These are phyloP conservation scores for Leptodactylus fuscus DNA, from an alignment of 2,113 vertebrate genomes.

Conservation along the genomic window DNA sequence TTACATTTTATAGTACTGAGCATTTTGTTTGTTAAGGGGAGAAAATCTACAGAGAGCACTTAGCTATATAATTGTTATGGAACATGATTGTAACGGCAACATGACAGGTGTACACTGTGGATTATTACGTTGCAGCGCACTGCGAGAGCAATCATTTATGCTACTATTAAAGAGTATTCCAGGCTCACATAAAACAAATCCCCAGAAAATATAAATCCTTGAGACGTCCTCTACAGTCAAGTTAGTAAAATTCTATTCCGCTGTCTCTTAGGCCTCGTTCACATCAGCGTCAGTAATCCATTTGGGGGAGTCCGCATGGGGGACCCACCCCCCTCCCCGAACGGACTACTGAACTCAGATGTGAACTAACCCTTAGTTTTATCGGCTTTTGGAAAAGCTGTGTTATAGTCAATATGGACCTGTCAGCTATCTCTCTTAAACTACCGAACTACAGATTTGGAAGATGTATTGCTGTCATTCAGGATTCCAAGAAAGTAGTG, in stretches of 20 bases:
- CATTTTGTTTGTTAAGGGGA: constrained; percentile 23
- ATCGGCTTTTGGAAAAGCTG: background rate
- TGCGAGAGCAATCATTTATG: background rate
- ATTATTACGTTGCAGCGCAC: background rate
- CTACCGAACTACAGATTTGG: too few relatives aligned
- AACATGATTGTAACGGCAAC: background rate
- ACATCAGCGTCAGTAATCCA: too few relatives aligned
- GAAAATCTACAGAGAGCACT: constrained; percentile 32
- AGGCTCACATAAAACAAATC: background rate
- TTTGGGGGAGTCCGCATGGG: too few relatives aligned
- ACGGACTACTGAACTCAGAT: too few relatives aligned
- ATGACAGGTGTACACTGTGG: background rate
- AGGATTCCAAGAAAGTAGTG: too few relatives aligned
- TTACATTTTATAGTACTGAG: constrained; percentile 33
- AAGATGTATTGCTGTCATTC: too few relatives aligned
- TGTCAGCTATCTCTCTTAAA: too few relatives aligned
- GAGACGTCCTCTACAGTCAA: background rate
- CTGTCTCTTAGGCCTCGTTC: too few relatives aligned
- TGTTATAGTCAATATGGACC: background rate
- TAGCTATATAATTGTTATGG: constrained; percentile 30
- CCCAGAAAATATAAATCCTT: background rate
- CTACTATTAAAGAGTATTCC: constrained; percentile 15
- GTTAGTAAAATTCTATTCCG: background rate
- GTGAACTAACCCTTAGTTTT: background rate
- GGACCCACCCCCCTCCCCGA: too few relatives aligned